Percentiles rank a stretch among this genome's conserved stretches.
These are phyloP conservation scores for Takifugu ocellatus DNA, from an alignment of 2,797 vertebrate species.

Conservation along the genomic window DNA sequence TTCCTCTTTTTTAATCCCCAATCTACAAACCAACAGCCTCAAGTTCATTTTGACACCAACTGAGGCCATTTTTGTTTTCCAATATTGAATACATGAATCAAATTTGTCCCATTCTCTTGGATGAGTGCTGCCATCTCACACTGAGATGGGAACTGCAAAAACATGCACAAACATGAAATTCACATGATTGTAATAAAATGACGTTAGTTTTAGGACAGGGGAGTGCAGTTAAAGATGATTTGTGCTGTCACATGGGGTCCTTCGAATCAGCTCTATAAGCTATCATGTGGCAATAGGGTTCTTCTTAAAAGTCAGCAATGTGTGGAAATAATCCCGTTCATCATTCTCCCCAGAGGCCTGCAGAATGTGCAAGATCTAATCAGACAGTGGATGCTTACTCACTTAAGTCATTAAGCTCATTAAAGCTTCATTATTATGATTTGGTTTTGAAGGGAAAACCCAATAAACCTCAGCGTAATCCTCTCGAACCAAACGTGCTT, in stretches of 20 bases:
- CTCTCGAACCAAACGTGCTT: slow-evolving; percentile 36
- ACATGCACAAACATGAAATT: background rate
- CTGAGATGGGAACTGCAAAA: too few species aligned
- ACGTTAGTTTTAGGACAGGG: slow-evolving; percentile 30
- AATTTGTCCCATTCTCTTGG: too few species aligned
- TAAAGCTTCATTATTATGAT: slow-evolving; percentile 66
- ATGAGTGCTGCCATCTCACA: too few species aligned
- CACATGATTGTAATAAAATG: slow-evolving; percentile 32
- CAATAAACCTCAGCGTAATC: slow-evolving; percentile 54
- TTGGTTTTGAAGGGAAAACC: slow-evolving; percentile 61
- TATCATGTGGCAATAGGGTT: slow-evolving; percentile 1
- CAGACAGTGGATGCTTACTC: slow-evolving; percentile 48
- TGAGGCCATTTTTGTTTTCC: too few species aligned
- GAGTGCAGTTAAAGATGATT: slow-evolving; percentile 20
- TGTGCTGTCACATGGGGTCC: slow-evolving; percentile 18
- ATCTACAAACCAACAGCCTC: background rate
- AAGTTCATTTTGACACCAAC: background rate
- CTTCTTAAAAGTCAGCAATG: slow-evolving; percentile 12
- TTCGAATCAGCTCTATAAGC: slow-evolving; percentile 2
- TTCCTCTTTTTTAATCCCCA: background rate
- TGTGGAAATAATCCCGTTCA: slow-evolving; percentile 42
- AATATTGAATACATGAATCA: too few species aligned
- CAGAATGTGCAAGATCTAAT: slow-evolving; percentile 49
- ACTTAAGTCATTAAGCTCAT: slow-evolving; percentile 65
- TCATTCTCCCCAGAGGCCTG: slow-evolving; percentile 36